Evolutionary conservation across 2,888 invertebrate genomes (phyloP).

Genomic region (Timandra comae): DNA sequence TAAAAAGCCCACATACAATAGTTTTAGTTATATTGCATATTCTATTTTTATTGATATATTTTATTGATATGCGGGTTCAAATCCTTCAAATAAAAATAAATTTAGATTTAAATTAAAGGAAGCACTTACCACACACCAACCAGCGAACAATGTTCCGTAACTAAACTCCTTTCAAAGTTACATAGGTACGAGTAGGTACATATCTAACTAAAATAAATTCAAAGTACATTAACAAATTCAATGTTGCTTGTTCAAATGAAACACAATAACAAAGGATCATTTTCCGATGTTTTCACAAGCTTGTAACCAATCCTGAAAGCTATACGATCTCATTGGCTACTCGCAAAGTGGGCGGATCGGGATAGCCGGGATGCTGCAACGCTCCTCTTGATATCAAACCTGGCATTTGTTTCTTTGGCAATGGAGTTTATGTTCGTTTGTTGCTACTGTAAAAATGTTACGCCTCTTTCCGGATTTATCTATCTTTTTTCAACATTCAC

Average conservation of each 20-base stretch:
- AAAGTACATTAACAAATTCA: conserved; percentile 8
- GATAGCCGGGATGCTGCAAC: conserved; percentile 48
- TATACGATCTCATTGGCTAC: conserved; percentile 44
- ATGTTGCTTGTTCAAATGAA: conserved; percentile 47
- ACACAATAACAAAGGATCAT: conserved; percentile 49
- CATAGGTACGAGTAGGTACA: neutral
- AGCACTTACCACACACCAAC: too few species aligned
- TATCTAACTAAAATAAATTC: conserved; percentile 2
- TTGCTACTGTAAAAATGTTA: conserved; percentile 39
- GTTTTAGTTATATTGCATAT: too few species aligned
- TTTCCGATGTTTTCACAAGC: conserved; percentile 48
- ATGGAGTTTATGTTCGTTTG: conserved; percentile 45
- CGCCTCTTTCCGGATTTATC: conserved; percentile 49
- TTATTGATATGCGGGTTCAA: too few species aligned
- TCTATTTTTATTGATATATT: too few species aligned
- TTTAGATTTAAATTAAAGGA: too few species aligned
- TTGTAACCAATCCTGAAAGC: conserved; percentile 61
- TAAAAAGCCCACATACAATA: too few species aligned
- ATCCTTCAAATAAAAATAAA: too few species aligned
- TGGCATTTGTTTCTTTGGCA: conserved; percentile 39
- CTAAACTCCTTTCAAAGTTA: too few species aligned
- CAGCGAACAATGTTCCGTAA: too few species aligned
- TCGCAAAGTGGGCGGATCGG: conserved; percentile 46
- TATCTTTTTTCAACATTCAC: conserved; percentile 37
- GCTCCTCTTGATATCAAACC: conserved; percentile 28